Percentiles rank a stretch among this genome's conserved stretches.
phyloP scores from a whole-genome alignment of 1,140 invertebrate species.

The Orchestia grillus region DNA sequence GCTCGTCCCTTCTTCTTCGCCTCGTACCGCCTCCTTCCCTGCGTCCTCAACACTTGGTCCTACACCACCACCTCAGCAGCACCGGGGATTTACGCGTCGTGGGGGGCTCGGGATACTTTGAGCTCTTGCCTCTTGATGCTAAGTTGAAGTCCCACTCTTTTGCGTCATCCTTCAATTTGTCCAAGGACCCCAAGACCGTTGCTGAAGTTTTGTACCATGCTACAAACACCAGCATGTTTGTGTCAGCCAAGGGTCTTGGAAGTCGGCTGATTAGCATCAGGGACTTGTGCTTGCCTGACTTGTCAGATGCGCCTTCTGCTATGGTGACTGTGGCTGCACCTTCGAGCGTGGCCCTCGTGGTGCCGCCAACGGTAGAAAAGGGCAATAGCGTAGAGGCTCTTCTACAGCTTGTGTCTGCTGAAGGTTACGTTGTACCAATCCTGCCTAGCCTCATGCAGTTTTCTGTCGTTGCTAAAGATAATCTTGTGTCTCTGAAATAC shows the following conservation, averaged over 20 bases:
- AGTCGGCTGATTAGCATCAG: neutral
- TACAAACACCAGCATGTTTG: neutral
- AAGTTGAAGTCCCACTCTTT: neutral
- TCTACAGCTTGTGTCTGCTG: neutral
- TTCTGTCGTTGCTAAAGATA: constrained; percentile 33
- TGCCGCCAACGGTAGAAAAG: neutral
- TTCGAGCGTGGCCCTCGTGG: neutral
- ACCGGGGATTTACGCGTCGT: neutral
- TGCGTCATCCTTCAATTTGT: neutral
- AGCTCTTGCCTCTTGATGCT: neutral
- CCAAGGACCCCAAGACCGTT: neutral
- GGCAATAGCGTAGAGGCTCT: constrained; percentile 38
- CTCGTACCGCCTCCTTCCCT: neutral
- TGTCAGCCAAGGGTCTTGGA: neutral
- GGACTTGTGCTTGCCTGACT: neutral
- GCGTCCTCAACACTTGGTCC: neutral
- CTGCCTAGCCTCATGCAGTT: constrained; percentile 8
- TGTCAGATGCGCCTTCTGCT: neutral
- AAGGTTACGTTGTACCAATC: constrained; percentile 27
- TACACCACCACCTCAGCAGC: constrained; percentile 15
- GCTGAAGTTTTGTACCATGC: neutral
- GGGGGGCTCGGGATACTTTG: constrained; percentile 1
- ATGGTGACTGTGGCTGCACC: constrained; percentile 13
- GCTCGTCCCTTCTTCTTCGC: neutral
- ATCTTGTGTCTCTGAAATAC: constrained; percentile 17